Base-by-base conservation (phyloP, 2,797 vertebrate species). In the Myripristis murdjan region DNA sequence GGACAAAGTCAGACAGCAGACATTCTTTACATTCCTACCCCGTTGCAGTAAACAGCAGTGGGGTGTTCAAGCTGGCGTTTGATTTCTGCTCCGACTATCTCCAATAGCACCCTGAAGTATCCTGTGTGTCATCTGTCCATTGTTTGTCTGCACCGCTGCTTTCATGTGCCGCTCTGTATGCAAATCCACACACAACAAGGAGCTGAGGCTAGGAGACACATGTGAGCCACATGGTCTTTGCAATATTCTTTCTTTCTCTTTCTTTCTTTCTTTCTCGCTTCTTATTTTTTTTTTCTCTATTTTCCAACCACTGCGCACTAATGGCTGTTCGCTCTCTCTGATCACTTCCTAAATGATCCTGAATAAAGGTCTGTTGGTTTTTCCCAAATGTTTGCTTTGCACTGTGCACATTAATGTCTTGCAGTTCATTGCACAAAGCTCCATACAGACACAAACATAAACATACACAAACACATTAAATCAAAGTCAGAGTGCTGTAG, bases 11-110 rank as follows among this genome's bases (percentile, higher is more conserved):
- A 91, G 92, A 93, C 75, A 0, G 73, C 84, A 94, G 90, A 93
- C 93, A 94, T 95, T 93, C 93, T 88, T 87, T 23, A 53, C 82
- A 93, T 94, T 93, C 91, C 73, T 70, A 46, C 62, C 33, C 26
- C 35, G 65, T 85, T 77, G 77, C 82, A 87, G 86, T 85, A 91
- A 91, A 92, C 90, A 90, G 64, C 78, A 70, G 70, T 84, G 65
- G 68, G 83, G 80, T 77, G 54, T 87, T 83, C 60, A 82, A 77
- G 81, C 63, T 53, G 60, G 58, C 33, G 6, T 83, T 67, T 64
- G 64, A 83, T 70, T 90, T 70, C 79, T 65, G 24, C 46, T 61
- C 53, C 5, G 37, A 60, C 65, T 88, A 77, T 80, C 73, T 76
- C 64, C 62, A 31, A 73, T 65, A 75, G 76, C 80, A 74, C 41